These are phyloP conservation scores for Nephrotoma flavescens DNA, from an alignment of 2,888 invertebrate species.

Conservation along the genomic window DNA sequence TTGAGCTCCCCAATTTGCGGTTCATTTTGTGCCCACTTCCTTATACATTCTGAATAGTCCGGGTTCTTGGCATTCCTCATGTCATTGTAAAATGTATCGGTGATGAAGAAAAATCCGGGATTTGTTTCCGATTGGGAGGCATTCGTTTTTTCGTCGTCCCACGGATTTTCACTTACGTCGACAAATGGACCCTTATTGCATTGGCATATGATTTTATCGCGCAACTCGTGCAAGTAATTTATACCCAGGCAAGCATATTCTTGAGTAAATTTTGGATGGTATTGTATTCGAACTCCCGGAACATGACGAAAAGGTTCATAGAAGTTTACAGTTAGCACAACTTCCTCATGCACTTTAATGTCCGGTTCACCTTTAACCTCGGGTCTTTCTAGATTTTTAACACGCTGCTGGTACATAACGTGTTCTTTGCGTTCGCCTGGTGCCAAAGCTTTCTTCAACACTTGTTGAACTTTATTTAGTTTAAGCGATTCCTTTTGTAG, in stretches of 20 bases:
- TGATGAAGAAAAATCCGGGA: constrained; percentile 61
- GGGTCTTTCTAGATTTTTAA: not conserved
- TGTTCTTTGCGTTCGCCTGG: not conserved
- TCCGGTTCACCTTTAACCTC: constrained; percentile 7
- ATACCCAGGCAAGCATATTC: constrained; percentile 49
- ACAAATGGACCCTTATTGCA: constrained; percentile 47
- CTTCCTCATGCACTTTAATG: constrained; percentile 25
- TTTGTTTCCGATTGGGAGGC: constrained; percentile 18
- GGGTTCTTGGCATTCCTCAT: constrained; percentile 37
- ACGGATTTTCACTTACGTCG: constrained; percentile 42
- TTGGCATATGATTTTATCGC: constrained; percentile 59
- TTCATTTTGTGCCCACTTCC: constrained; percentile 42
- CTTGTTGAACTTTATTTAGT: not conserved
- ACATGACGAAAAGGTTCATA: constrained; percentile 33
- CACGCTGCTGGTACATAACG: not conserved
- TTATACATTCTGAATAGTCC: constrained; percentile 51
- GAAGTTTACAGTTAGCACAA: constrained; percentile 34
- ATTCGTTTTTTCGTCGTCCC: constrained; percentile 16
- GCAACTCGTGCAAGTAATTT: constrained; percentile 52
- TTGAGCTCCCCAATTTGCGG: constrained; percentile 31
- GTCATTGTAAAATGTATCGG: constrained; percentile 67
- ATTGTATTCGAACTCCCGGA: constrained; percentile 15
- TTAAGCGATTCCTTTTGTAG: not conserved
- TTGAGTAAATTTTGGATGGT: constrained; percentile 34
- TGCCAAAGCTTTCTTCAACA: not conserved